phyloP scores from a whole-genome alignment of 2,797 vertebrate species.

The Anguilla anguilla region DNA sequence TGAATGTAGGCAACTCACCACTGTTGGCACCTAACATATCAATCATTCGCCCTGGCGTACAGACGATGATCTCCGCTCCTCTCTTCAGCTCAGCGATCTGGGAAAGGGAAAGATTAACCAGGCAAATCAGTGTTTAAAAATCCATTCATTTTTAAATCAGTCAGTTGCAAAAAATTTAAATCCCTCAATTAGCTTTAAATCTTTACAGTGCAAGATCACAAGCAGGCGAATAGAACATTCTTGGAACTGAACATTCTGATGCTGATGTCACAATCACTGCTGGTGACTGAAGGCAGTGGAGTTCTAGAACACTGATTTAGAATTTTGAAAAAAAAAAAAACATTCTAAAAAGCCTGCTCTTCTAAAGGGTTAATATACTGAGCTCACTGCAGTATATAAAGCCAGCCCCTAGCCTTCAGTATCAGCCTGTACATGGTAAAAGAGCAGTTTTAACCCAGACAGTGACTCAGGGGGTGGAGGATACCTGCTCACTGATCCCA shows the following conservation, averaged over 20 bases:
- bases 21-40: slow-evolving; percentile 99
- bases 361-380: no score
- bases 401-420: neutral
- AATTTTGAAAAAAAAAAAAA: no score
- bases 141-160: neutral
- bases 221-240: neutral
- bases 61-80: slow-evolving; percentile 99
- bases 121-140: neutral
- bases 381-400: neutral
- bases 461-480: neutral
- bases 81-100: slow-evolving; percentile 99
- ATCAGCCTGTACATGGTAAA: neutral
- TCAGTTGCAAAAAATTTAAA: neutral
- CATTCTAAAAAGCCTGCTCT: no score
- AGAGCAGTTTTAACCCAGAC: neutral
- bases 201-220: neutral
- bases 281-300: no score
- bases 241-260: no score
- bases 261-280: no score
- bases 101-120: neutral
- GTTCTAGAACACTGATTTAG: no score
- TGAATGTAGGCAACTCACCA: slow-evolving; percentile 77
- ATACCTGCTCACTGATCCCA: slow-evolving; percentile 98
- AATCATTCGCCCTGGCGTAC: slow-evolving; percentile 98
- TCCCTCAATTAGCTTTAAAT: neutral